Percentiles rank a stretch among this genome's conserved stretches.
Conservation (phyloP, 2,888 invertebrate genomes). For the Carabus problematicus region DNA sequence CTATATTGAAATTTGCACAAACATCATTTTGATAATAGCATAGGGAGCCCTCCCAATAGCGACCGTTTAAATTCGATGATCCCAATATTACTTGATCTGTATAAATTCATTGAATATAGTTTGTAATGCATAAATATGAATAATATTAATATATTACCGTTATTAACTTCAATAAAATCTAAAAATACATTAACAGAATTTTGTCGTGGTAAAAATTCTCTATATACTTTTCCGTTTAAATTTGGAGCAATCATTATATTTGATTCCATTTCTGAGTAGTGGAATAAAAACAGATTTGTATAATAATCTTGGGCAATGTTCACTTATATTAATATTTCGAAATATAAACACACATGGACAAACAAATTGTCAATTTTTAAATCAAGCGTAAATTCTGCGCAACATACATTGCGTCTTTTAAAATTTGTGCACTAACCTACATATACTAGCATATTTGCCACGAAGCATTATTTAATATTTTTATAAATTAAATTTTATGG, state of each 20-base stretch:
- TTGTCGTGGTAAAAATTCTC: slow-evolving; percentile 49
- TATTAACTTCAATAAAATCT: slow-evolving; percentile 32
- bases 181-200: slow-evolving; percentile 26
- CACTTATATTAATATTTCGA: no score
- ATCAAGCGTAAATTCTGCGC: no score
- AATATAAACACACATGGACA: no score
- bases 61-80: slow-evolving; percentile 65
- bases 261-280: slow-evolving; percentile 21
- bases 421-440: no score
- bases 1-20: slow-evolving; percentile 53
- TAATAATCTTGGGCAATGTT: no score
- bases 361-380: no score
- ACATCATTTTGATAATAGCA: slow-evolving; percentile 61
- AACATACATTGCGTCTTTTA: no score
- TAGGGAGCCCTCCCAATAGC: slow-evolving; percentile 69
- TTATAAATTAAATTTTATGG: slow-evolving; percentile 4
- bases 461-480: not conserved
- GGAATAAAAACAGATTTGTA: no score
- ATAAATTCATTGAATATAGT: slow-evolving; percentile 21
- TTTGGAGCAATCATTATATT: slow-evolving; percentile 50
- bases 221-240: slow-evolving; percentile 55
- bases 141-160: slow-evolving; percentile 16
- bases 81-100: slow-evolving; percentile 66
- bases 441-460: not conserved
- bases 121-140: not conserved